Percentiles rank a stretch among this genome's conserved stretches.
Conservation (phyloP, 2,888 invertebrate species). For the Drosophila prolongata region DNA sequence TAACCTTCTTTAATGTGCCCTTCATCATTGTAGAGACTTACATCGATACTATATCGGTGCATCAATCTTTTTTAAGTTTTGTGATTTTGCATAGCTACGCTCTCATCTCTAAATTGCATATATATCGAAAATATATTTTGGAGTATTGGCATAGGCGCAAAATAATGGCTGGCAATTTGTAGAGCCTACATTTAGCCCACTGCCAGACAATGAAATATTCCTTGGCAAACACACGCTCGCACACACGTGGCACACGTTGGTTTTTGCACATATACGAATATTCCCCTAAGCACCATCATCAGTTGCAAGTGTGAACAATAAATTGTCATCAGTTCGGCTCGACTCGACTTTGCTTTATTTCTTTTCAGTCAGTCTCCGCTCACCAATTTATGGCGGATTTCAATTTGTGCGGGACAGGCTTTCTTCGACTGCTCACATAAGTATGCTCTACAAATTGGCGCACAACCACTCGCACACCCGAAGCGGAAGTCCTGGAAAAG, state of each 20-base stretch:
- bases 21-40: no score
- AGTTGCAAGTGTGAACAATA: constrained; percentile 81
- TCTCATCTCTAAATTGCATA: constrained; percentile 8
- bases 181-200: constrained; percentile 60
- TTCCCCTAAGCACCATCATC: constrained; percentile 77
- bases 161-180: constrained; percentile 80
- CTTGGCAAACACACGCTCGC: constrained; percentile 47
- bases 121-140: constrained; percentile 37
- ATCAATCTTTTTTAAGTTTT: neutral
- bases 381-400: constrained; percentile 80
- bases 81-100: neutral
- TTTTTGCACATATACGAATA: constrained; percentile 21
- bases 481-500: constrained; percentile 37
- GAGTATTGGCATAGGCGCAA: constrained; percentile 42
- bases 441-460: constrained; percentile 53
- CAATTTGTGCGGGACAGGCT: constrained; percentile 59
- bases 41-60: no score
- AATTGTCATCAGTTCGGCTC: constrained; percentile 78
- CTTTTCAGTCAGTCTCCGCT: constrained; percentile 37
- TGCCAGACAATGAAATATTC: constrained; percentile 76
- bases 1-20: no score
- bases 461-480: neutral
- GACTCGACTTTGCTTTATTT: constrained; percentile 60
- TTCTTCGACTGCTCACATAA: constrained; percentile 48
- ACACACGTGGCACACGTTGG: constrained; percentile 32